Evolutionary conservation across 2,888 invertebrate species (phyloP).

Genomic region (Marasmarcha lunaedactyla): DNA sequence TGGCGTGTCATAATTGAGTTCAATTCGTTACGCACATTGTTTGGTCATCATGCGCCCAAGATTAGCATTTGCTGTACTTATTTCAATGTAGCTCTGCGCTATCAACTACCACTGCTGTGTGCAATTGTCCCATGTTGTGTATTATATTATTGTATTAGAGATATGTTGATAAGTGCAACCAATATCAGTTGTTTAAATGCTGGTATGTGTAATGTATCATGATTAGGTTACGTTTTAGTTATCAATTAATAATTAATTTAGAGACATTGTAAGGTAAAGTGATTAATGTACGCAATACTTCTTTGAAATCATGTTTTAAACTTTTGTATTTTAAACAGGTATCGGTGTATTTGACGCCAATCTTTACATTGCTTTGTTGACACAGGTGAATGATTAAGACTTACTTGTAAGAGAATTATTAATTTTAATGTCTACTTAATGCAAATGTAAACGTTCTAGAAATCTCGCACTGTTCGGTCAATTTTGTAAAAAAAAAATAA

Average conservation of each 20-base stretch:
- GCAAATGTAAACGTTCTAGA: conserved; percentile 71
- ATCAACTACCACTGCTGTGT: conserved; percentile 46
- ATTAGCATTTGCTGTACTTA: conserved; percentile 38
- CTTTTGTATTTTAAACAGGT: conserved; percentile 42
- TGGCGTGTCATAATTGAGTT: neutral
- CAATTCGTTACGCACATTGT: conserved; percentile 7
- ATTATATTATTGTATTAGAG: conserved; percentile 59
- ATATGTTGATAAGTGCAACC: conserved; percentile 36
- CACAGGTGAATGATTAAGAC: conserved; percentile 65
- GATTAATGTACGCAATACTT: conserved; percentile 42
- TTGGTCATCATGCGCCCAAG: neutral
- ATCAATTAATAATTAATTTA: conserved; percentile 64
- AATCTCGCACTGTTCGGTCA: conserved; percentile 72
- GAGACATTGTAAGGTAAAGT: conserved; percentile 45
- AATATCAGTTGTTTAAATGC: conserved; percentile 45
- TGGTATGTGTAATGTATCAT: conserved; percentile 56
- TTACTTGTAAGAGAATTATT: conserved; percentile 66
- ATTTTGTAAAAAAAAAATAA: conserved; percentile 69
- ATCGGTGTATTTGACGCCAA: conserved; percentile 34
- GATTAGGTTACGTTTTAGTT: conserved; percentile 64
- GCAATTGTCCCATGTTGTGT: conserved; percentile 57
- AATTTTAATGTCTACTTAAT: conserved; percentile 70
- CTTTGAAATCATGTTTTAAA: conserved; percentile 55
- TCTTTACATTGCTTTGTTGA: conserved; percentile 54
- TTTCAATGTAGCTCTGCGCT: conserved; percentile 34